A percentile compares a stretch with the other conserved stretches of the same genome.
Conservation (phyloP, 2,797 vertebrate species). For the Sylvia borin region DNA sequence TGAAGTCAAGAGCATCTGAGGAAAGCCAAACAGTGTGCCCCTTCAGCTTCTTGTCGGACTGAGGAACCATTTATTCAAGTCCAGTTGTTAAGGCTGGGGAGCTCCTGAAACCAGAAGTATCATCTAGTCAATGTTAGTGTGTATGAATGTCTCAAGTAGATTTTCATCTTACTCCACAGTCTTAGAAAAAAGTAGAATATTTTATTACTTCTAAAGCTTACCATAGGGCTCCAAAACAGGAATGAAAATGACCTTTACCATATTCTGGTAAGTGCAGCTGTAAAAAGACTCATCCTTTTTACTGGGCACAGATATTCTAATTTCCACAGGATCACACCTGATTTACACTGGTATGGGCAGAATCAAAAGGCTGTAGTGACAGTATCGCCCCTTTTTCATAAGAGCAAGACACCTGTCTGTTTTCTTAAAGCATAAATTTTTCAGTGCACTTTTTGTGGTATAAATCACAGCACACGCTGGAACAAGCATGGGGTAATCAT, state of each 20-base stretch:
- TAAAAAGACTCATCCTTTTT: neutral
- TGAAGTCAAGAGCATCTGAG: neutral
- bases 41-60: neutral
- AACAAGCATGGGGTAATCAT: neutral
- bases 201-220: neutral
- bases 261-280: neutral
- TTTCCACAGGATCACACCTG: neutral
- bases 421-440: neutral
- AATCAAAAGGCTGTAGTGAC: neutral
- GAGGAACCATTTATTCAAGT: neutral
- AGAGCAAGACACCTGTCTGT: neutral
- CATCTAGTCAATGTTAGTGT: no score
- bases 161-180: neutral
- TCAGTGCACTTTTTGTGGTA: neutral
- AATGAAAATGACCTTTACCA: neutral
- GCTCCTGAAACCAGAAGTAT: neutral
- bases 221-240: neutral
- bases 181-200: neutral
- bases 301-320: neutral
- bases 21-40: rapidly evolving
- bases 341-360: neutral
- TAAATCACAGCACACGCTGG: neutral
- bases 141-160: neutral
- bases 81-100: neutral
- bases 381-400: neutral